Evolutionary conservation across 2,888 invertebrate genomes (phyloP), one percentile per base, ranked within the genome.

Genomic region (Gortyna flavago): DNA sequence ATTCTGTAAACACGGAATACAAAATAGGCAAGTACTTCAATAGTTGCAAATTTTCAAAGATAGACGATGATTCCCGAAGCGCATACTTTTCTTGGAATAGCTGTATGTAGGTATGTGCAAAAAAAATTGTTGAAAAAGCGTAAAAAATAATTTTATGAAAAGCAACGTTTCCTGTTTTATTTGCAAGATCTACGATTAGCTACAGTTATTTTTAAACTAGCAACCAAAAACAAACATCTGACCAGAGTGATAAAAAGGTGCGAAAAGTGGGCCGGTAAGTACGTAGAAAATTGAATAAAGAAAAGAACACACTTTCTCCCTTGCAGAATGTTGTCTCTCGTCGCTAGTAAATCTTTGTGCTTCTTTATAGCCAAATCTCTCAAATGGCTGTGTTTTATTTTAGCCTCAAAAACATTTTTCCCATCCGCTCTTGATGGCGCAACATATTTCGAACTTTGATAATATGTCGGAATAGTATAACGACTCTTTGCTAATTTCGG

Each of bases 251-350:
- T 32, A 81, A 59, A 51, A 65, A 68, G 73, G 4, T 41, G 25
- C 9, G 29, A 62, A 38, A 68, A 48, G 38, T 29, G 25, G 61
- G n/a, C 35, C 6, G 68, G 18, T 44, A 75, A 25, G 18, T 44
- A 70, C 2, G 8, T 54, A 62, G 9, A 71, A 61, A 69, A 57
- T 29, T 44, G 35, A 38, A 57, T 29, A 51, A 41, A 38, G 48
- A 72, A 77, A 59, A 71, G 48, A 83, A 91, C 95, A 94, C 93
- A 98, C 98, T 97, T 97, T 91, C 97, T 96, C 79, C 96, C 97
- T 89, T 98, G 97, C 73, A 98, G 89, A 82, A 97, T 96, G 87
- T 95, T 96, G 68, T 97, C 97, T 88, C 97, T 97, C 71, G 94
- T 95, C 9, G 89, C 94, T 66, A 97, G 89, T 80, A 97, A 90